phyloP scores from a whole-genome alignment of 2,797 vertebrate species.

The Sebastes aleutianus region DNA sequence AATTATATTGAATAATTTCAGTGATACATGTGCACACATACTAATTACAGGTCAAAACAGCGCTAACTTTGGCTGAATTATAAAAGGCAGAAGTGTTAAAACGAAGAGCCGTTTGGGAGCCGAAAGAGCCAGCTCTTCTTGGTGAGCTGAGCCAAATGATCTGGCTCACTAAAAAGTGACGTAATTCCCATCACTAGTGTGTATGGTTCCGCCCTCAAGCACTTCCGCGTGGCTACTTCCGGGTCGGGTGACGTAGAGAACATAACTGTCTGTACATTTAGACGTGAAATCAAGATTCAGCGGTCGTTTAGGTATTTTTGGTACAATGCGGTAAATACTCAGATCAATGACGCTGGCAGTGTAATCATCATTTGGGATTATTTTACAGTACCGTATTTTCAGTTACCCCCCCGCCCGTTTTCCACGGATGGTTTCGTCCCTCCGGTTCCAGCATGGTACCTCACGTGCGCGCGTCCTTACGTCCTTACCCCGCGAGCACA shows the following conservation, averaged over 20 bases:
- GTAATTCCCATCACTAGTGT: too few species aligned
- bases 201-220: neutral
- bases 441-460: neutral
- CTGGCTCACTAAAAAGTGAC: too few species aligned
- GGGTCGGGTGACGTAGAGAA: too few species aligned
- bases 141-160: too few species aligned
- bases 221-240: neutral
- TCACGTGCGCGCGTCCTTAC: slow-evolving; percentile 6
- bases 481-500: neutral
- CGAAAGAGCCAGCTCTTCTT: too few species aligned
- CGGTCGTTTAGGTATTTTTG: neutral
- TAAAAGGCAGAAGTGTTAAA: too few species aligned
- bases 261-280: neutral
- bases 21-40: too few species aligned
- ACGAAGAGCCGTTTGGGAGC: too few species aligned
- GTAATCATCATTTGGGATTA: neutral
- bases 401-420: neutral
- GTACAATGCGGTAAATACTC: neutral
- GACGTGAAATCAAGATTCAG: too few species aligned
- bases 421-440: neutral
- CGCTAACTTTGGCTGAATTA: too few species aligned
- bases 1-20: too few species aligned
- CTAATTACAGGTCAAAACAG: too few species aligned
- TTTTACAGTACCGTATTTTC: neutral
- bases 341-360: neutral